A percentile compares a stretch with the other conserved stretches of the same genome.
Evolutionary conservation across 1,140 invertebrate species (phyloP).

Genomic region (Hycleus cichorii): DNA sequence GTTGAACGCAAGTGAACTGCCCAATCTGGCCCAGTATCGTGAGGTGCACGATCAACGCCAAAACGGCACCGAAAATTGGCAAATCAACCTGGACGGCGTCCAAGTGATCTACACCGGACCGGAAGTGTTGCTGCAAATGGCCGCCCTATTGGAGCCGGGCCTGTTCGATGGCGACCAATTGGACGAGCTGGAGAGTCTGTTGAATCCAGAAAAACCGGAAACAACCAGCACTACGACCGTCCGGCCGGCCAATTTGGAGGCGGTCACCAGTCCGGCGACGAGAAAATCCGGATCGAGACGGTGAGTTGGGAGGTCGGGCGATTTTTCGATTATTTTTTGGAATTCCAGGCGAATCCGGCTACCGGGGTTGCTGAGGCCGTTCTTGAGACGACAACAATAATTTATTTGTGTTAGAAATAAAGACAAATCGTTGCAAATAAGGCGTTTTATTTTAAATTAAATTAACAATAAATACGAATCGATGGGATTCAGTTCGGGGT

Average conservation of each 20-base stretch:
- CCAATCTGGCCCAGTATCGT: constrained; percentile 3
- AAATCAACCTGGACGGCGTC: constrained; percentile 57
- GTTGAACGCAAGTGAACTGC: background rate
- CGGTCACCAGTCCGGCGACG: background rate
- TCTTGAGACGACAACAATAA: constrained; percentile 1
- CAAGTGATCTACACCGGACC: constrained; percentile 56
- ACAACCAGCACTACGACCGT: background rate
- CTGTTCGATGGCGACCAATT: background rate
- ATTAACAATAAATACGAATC: constrained; percentile 10
- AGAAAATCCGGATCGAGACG: no score
- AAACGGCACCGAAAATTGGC: constrained; percentile 61
- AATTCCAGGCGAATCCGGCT: constrained; percentile 1
- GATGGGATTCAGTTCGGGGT: constrained; percentile 12
- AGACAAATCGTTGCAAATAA: background rate
- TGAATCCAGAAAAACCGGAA: background rate
- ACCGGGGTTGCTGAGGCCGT: constrained; percentile 5
- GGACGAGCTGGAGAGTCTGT: background rate
- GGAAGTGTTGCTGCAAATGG: constrained; percentile 39
- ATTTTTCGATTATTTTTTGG: no score
- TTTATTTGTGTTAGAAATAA: background rate
- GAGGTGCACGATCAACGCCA: constrained; percentile 57
- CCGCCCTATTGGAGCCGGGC: background rate
- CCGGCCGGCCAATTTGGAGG: background rate
- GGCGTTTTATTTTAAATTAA: constrained; percentile 18
- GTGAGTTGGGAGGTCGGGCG: no score